Base-by-base conservation (phyloP, 2,888 invertebrate species). In the Chalcis sispes region DNA sequence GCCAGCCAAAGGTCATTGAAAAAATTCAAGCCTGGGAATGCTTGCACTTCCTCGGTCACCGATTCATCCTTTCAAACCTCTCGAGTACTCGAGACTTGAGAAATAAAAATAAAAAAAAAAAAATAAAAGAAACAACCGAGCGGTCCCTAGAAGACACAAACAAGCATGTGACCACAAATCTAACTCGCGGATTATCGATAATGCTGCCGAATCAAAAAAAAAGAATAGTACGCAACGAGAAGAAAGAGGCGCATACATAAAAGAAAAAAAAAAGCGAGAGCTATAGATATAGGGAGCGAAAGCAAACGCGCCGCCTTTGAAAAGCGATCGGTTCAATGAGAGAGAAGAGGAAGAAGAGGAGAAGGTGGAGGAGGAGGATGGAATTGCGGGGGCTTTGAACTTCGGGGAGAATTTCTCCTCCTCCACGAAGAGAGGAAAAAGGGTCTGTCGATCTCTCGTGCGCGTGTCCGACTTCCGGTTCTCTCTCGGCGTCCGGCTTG, bases 401-500 rank as follows among this genome's bases (percentile, higher is more conserved):
- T 32, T 75, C 20, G 27, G 58, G 27, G 23, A 18, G 13, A 15
- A 13, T n/a, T 1, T 40, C 58, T 48, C 58, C 62, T 29, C 50
- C 59, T 32, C 48, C 56, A 3, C 42, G 20, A 65, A 8, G 64
- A 59, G 67, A 52, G 66, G 54, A 70, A 75, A 78, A 78, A 75
- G 78, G 78, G 75, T 72, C 77, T 40, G 46, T 61, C 67, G 61
- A 59, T 65, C 73, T 67, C 50, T 36, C 70, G 59, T n/a, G 72
- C 77, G 77, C 77, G 77, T 77, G 77, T 73, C 77, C 62, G 61
- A 74, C 77, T 77, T 77, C 77, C 77, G 74, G 20, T 46, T 32
- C 64, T 50, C 64, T 48, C 25, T 23, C 50, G 52, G 36, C 75
- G 77, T 70, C 73, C 73, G 73, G 73, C 73, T 75, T n/a, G n/a